Evolutionary conservation across 2,797 vertebrate species (phyloP), one percentile per base, ranked within the genome.

Genomic region (Miichthys miiuy): DNA sequence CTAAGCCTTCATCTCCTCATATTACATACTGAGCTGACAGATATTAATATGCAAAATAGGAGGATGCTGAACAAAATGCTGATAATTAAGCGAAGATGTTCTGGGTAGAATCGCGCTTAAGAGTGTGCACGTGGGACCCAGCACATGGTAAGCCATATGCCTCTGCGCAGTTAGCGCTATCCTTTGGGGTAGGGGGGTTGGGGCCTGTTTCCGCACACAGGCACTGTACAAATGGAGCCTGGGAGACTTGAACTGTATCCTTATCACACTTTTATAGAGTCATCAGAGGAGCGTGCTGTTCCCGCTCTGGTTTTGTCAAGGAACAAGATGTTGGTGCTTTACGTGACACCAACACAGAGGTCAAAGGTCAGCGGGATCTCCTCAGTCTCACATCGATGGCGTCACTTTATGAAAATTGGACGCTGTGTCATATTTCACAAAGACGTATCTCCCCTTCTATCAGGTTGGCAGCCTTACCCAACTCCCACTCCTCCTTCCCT

Each of bases 81-180:
- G 94, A 95, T 96, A 96, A 96, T 96, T 95, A 96, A 96, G 93
- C 85, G 92, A 93, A 95, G 94, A 95, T 95, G 94, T 95, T 95
- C 90, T 81, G 94, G 92, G 93, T 93, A 93, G 93, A 91, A 93
- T 90, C 81, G 91, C 89, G 92, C 95, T 95, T 95, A 95, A 95
- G 94, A 93, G 94, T 77, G 94, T 84, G 93, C 94, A 94, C 87
- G 88, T 91, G 95, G 95, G 95, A 96, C 94, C 82, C 77, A 93
- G 95, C 95, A 96, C 95, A 96, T 96, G 95, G 94, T 94, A 89
- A 94, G 93, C 95, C 95, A 96, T 96, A 96, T 96, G 95, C 94
- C 93, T 93, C 87, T 56, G 87, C 80, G 87, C 92, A 89, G 93
- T 93, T 90, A 91, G 88, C 83, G 84, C 90, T 85, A 87, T 94